Percentiles rank a stretch among this genome's conserved stretches.
Evolutionary conservation across 2,113 vertebrate species (phyloP).

Genomic region (Chrysochloris asiatica): DNA sequence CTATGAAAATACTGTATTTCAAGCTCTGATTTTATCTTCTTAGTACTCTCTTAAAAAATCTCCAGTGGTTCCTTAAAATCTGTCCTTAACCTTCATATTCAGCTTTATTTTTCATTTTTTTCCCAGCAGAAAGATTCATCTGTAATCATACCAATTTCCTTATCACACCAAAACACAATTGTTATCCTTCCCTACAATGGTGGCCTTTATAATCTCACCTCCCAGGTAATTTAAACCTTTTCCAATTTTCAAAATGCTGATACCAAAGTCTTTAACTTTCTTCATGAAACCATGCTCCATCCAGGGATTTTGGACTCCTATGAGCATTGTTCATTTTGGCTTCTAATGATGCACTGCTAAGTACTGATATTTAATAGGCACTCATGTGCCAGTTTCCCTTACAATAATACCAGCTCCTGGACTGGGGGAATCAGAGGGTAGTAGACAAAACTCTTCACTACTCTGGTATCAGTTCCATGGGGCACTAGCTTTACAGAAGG

Average conservation of each 20-base stretch:
- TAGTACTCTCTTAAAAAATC: neutral
- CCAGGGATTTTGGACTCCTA: neutral
- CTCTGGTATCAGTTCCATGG: neutral
- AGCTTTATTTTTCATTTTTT: neutral
- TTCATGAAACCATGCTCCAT: neutral
- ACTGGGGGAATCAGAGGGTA: neutral
- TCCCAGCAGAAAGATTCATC: neutral
- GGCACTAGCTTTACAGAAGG: neutral
- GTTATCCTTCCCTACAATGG: neutral
- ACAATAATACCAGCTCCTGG: neutral
- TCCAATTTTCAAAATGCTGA: neutral
- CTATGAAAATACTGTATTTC: neutral
- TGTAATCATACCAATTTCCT: neutral
- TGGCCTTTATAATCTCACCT: neutral
- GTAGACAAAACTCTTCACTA: neutral
- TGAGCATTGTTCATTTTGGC: neutral
- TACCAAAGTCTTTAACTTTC: neutral
- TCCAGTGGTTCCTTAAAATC: neutral
- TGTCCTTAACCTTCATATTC: neutral
- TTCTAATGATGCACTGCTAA: neutral
- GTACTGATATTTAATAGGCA: neutral
- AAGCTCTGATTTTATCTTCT: neutral
- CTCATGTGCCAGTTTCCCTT: neutral
- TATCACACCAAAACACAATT: neutral
- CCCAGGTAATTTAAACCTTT: neutral